These are phyloP conservation scores for Nebria ingens DNA, from an alignment of 1,140 invertebrate genomes.

Conservation along the genomic window DNA sequence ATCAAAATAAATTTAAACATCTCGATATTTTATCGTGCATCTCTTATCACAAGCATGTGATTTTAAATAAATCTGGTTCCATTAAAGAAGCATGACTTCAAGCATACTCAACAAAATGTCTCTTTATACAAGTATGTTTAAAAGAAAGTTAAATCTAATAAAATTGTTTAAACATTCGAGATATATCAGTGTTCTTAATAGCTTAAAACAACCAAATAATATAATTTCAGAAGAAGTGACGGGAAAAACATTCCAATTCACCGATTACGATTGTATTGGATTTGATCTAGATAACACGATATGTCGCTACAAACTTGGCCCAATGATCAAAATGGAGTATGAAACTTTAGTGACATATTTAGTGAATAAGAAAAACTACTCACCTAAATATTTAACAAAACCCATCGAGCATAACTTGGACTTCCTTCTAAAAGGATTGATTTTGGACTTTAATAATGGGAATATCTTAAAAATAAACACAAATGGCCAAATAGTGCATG, in stretches of 20 bases:
- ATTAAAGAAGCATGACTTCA: no score
- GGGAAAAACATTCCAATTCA: slow-evolving; percentile 37
- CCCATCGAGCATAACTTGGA: slow-evolving; percentile 46
- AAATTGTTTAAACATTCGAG: no score
- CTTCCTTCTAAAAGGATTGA: slow-evolving; percentile 63
- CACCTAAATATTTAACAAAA: slow-evolving; percentile 37
- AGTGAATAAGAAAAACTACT: slow-evolving; percentile 51
- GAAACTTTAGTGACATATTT: slow-evolving; percentile 49
- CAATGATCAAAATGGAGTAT: slow-evolving; percentile 53
- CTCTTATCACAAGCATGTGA: no score
- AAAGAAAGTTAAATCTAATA: no score
- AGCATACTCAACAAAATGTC: no score
- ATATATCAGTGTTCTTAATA: no score
- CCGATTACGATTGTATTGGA: slow-evolving; percentile 65
- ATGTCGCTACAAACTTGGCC: slow-evolving; percentile 53
- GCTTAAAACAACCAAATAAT: no score
- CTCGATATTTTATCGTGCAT: no score
- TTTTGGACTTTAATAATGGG: slow-evolving; percentile 61
- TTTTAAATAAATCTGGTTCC: no score
- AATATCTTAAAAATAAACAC: slow-evolving; percentile 56
- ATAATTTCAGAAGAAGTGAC: no score
- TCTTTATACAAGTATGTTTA: no score
- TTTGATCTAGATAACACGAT: slow-evolving; percentile 74
- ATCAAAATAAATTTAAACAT: no score
- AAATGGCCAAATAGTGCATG: slow-evolving; percentile 52